A percentile compares a stretch with the other conserved stretches of the same genome.
These are phyloP conservation scores for Phyllotis vaccarum DNA, from an alignment of 2,797 vertebrate genomes.

Conservation along the genomic window DNA sequence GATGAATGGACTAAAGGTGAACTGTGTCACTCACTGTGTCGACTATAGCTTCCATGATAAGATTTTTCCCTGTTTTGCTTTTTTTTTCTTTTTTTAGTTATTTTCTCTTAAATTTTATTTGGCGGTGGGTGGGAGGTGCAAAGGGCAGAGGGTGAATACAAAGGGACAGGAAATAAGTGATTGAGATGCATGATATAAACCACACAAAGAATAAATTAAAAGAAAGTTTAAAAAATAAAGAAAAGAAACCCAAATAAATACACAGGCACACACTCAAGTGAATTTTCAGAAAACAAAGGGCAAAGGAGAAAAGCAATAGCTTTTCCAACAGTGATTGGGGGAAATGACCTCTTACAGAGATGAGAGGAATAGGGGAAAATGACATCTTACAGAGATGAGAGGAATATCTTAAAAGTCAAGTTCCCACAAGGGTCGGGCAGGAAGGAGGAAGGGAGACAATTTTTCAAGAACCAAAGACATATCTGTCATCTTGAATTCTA, in stretches of 20 bases:
- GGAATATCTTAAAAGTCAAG: neutral
- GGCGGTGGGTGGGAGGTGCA: neutral
- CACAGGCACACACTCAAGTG: neutral
- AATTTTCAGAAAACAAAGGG: neutral
- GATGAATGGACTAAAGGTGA: neutral
- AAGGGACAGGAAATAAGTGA: neutral
- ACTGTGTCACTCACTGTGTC: neutral
- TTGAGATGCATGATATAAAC: neutral
- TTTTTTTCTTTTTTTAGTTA: neutral
- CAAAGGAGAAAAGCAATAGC: neutral
- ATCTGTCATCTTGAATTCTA: neutral
- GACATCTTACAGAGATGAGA: neutral
- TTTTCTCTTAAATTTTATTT: neutral
- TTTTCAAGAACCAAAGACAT: neutral
- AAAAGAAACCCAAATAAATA: neutral
- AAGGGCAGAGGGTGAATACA: neutral
- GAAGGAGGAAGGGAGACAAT: neutral
- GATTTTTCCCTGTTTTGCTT: neutral
- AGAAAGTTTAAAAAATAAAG: neutral
- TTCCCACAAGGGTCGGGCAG: neutral
- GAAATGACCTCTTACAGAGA: neutral
- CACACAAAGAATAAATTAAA: neutral
- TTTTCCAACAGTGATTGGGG: neutral
- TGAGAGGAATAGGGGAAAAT: neutral
- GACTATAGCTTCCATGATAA: neutral